Percentiles rank a stretch among this genome's conserved stretches.
These are phyloP conservation scores for Sinosuthora webbiana DNA, from an alignment of 2,113 vertebrate genomes.

Conservation along the genomic window DNA sequence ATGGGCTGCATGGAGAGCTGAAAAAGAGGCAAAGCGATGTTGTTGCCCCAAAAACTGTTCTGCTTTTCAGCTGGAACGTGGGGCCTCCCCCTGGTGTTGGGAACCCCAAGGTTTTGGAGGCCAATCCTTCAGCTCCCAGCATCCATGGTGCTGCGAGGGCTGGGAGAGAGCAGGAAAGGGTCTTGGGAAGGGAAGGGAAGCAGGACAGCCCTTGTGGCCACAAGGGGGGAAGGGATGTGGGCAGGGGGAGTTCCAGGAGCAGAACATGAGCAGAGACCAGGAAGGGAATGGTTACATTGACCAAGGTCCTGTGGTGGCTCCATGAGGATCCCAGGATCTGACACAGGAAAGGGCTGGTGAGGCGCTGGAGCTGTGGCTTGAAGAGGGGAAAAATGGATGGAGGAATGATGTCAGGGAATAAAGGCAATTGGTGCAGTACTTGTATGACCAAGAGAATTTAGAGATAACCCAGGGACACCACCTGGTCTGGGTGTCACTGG, in stretches of 20 bases:
- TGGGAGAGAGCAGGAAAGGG: background rate
- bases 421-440: background rate
- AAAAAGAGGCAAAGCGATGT: background rate
- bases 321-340: background rate
- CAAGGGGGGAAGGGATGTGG: rapidly evolving
- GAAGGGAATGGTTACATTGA: background rate
- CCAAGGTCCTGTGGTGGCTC: background rate
- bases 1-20: background rate
- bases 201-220: too few relatives aligned
- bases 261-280: background rate
- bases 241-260: background rate
- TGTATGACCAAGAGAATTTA: background rate
- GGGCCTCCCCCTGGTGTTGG: background rate
- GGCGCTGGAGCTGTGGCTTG: background rate
- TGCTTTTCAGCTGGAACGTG: background rate
- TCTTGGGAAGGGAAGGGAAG: background rate
- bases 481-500: background rate
- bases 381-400: background rate
- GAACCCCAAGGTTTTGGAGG: background rate
- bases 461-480: background rate
- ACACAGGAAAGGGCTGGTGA: background rate
- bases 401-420: background rate
- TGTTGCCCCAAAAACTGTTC: background rate
- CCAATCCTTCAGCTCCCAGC: background rate
- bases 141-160: background rate